Conservation (phyloP, 2,113 vertebrate species). For the Pseudorectes ferrugineus region DNA sequence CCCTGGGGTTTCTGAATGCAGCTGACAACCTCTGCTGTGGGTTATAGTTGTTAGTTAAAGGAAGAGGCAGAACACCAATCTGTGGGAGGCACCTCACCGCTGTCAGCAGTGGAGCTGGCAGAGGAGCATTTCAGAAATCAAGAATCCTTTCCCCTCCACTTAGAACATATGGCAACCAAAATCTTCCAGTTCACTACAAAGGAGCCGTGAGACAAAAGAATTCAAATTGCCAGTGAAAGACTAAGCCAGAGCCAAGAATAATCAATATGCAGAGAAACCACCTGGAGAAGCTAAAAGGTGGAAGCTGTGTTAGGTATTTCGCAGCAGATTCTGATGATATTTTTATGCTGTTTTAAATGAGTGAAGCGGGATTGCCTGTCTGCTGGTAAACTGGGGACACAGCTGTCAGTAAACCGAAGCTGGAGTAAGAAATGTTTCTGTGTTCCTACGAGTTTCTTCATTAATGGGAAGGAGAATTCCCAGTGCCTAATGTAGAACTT, state of each 20-base stretch:
- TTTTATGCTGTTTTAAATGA: neutral
- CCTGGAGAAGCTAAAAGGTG: neutral
- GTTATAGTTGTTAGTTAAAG: neutral
- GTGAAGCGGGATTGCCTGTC: neutral
- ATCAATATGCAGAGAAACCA: neutral
- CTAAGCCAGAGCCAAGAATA: neutral
- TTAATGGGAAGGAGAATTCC: neutral
- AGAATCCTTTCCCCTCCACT: neutral
- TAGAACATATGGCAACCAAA: neutral
- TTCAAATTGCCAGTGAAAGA: neutral
- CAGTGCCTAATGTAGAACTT: neutral
- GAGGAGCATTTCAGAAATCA: neutral
- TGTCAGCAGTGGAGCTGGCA: neutral
- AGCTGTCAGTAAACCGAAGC: neutral
- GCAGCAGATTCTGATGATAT: neutral
- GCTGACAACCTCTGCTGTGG: neutral
- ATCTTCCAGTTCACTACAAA: neutral
- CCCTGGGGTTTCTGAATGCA: neutral
- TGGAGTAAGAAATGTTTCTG: neutral
- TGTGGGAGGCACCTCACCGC: neutral
- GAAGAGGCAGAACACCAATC: neutral
- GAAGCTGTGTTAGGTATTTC: neutral
- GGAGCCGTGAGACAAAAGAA: neutral
- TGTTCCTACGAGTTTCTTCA: neutral
- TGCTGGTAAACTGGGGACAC: neutral